phyloP scores from a whole-genome alignment of 2,113 vertebrate species.

The Zootoca vivipara region DNA sequence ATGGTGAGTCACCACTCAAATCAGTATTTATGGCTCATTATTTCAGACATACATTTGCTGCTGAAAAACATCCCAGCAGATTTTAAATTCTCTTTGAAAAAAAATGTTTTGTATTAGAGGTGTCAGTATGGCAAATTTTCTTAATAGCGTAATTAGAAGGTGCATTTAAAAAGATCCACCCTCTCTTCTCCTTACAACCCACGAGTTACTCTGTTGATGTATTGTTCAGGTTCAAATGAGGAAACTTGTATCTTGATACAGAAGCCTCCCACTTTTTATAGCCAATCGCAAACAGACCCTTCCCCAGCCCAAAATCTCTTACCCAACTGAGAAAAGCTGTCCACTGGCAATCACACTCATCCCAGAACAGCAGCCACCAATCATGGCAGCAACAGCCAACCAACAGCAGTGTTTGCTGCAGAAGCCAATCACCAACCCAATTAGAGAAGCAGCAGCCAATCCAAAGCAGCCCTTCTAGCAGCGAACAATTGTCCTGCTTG shows the following conservation, averaged over 20 bases:
- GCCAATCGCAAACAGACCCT: background rate
- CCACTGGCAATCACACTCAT: too few species aligned
- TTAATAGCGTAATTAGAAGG: conserved; percentile 62
- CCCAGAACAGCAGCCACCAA: too few species aligned
- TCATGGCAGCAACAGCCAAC: too few species aligned
- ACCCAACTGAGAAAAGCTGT: too few species aligned
- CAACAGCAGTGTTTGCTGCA: too few species aligned
- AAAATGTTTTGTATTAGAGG: conserved; percentile 38
- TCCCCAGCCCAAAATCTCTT: too few species aligned
- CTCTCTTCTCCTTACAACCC: background rate
- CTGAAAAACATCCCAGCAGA: conserved; percentile 33
- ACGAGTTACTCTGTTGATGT: conserved; percentile 50
- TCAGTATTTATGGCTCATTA: conserved; percentile 30
- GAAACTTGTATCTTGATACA: conserved; percentile 53
- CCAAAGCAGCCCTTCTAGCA: too few species aligned
- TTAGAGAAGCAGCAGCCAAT: too few species aligned
- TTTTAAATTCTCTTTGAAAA: conserved; percentile 26
- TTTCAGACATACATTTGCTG: background rate
- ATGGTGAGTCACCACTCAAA: conserved; percentile 1
- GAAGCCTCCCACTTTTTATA: conserved; percentile 40
- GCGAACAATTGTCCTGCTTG: too few species aligned
- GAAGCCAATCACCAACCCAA: too few species aligned
- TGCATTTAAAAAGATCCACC: conserved; percentile 37
- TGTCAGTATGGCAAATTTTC: conserved; percentile 47
- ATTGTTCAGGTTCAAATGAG: conserved; percentile 55